Conservation (phyloP, 2,797 vertebrate species). For the Hoplostethus atlanticus region DNA sequence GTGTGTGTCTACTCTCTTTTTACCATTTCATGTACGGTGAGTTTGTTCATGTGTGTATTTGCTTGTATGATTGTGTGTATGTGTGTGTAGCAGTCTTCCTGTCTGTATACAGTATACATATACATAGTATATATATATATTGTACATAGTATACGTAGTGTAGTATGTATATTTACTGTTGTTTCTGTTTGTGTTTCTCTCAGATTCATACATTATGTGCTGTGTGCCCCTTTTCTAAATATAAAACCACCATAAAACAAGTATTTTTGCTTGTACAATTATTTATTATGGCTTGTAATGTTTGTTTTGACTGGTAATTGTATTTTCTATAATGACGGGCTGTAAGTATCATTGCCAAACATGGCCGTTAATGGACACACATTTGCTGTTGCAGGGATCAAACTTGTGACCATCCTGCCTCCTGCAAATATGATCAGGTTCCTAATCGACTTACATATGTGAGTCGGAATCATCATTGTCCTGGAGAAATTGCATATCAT, state of each 20-base stretch:
- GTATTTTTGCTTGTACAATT: not conserved
- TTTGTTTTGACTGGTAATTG: slow-evolving; percentile 54
- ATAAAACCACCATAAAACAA: slow-evolving; percentile 23
- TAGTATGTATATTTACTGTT: not conserved
- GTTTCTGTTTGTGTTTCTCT: slow-evolving; percentile 25
- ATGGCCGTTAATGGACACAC: slow-evolving; percentile 43
- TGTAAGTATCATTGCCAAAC: slow-evolving; percentile 40
- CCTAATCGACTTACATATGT: slow-evolving; percentile 60
- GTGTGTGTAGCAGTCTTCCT: too few relatives aligned
- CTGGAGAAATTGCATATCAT: slow-evolving; percentile 40
- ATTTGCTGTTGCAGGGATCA: slow-evolving; percentile 10
- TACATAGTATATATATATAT: too few relatives aligned
- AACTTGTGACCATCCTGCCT: slow-evolving; percentile 45
- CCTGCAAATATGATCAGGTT: slow-evolving; percentile 42
- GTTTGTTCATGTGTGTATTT: not conserved
- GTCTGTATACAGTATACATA: not conserved
- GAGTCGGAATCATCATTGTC: slow-evolving; percentile 33
- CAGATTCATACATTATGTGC: not conserved
- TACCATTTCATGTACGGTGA: too few relatives aligned
- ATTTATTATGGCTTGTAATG: slow-evolving; percentile 38
- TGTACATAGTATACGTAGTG: too few relatives aligned
- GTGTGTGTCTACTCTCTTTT: too few relatives aligned
- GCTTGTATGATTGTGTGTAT: not conserved
- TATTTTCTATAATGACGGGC: slow-evolving; percentile 52
- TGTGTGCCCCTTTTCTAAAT: slow-evolving; percentile 1